A percentile compares a stretch with the other conserved stretches of the same genome.
These are phyloP conservation scores for Omphaloscelis lunosa DNA, from an alignment of 2,888 invertebrate species.

Conservation along the genomic window DNA sequence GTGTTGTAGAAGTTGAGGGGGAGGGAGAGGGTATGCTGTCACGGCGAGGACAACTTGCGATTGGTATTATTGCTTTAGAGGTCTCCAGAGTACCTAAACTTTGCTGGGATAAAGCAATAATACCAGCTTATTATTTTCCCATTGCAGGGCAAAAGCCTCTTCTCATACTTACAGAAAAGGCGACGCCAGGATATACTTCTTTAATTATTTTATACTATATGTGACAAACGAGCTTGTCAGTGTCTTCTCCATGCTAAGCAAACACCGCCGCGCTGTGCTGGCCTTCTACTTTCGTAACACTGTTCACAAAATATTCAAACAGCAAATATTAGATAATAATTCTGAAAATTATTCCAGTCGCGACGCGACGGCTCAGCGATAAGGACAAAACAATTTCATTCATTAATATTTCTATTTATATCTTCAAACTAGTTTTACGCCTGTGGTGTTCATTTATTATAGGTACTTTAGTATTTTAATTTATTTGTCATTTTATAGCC, in stretches of 20 bases:
- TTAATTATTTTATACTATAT: neutral
- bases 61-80: too few species aligned
- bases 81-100: neutral
- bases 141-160: neutral
- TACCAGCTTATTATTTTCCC: neutral
- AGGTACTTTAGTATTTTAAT: too few species aligned
- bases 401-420: too few species aligned
- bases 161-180: neutral
- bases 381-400: neutral
- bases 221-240: neutral
- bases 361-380: neutral
- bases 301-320: neutral
- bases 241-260: too few species aligned
- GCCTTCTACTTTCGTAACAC: too few species aligned
- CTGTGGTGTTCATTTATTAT: too few species aligned
- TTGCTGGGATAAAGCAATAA: neutral
- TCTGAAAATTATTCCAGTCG: neutral
- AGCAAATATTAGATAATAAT: constrained; percentile 1
- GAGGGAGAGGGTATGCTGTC: neutral
- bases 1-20: neutral
- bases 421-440: too few species aligned
- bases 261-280: too few species aligned
- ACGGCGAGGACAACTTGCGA: neutral
- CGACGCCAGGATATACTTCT: neutral
- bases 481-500: too few species aligned